A percentile compares a stretch with the other conserved stretches of the same genome.
Conservation (phyloP, 2,888 invertebrate species). For the Allophyes oxyacanthae region DNA sequence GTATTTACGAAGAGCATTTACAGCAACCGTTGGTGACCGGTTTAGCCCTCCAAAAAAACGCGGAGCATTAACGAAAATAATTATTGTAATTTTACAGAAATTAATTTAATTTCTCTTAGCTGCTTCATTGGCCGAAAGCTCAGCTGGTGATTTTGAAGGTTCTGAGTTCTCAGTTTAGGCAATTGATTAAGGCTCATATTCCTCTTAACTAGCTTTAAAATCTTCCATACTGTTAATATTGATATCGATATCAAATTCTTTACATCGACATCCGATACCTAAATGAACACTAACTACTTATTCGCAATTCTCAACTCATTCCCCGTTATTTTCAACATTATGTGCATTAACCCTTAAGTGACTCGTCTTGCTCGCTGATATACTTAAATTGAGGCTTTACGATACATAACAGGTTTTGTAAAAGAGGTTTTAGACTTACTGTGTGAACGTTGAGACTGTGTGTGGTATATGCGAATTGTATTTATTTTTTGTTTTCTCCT, state of each 20-base stretch:
- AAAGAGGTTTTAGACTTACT: constrained; percentile 53
- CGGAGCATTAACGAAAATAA: no score
- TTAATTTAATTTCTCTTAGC: no score
- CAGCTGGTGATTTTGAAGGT: no score
- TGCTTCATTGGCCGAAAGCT: no score
- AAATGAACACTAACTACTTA: constrained; percentile 7
- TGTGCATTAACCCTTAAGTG: constrained; percentile 68
- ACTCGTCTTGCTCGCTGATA: constrained; percentile 61
- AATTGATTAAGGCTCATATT: no score
- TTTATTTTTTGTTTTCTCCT: constrained; percentile 1
- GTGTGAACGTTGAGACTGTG: constrained; percentile 14
- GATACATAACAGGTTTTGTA: constrained; percentile 62
- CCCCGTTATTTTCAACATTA: constrained; percentile 33
- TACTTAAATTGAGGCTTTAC: constrained; percentile 66
- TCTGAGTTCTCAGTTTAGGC: no score
- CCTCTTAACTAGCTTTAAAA: no score
- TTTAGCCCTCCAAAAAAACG: no score
- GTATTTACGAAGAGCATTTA: no score
- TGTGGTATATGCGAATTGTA: constrained; percentile 15
- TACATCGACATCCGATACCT: constrained; percentile 39
- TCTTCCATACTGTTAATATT: no score
- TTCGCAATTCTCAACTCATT: constrained; percentile 22
- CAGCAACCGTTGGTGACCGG: no score
- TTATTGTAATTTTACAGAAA: no score
- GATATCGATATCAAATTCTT: constrained; percentile 7